A percentile compares a stretch with the other conserved stretches of the same genome.
Evolutionary conservation across 1,140 invertebrate species (phyloP).

Genomic region (Limonius californicus): DNA sequence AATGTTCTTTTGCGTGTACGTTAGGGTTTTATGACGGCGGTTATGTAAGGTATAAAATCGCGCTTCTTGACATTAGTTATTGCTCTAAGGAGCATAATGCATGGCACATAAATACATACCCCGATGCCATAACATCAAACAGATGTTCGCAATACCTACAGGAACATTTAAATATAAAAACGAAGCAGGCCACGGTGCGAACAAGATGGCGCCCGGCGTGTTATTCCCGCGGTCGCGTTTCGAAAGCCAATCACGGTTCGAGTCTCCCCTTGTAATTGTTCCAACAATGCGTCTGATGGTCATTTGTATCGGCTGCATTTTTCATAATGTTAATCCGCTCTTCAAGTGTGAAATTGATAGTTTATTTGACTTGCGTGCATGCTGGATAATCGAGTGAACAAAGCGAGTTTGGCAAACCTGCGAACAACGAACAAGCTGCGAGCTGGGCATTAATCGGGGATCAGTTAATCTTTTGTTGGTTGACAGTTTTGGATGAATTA

Average conservation of each 20-base stretch:
- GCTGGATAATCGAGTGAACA: slow-evolving; percentile 8
- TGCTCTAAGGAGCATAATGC: not conserved
- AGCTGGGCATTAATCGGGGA: slow-evolving; percentile 16
- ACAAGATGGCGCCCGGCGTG: slow-evolving; percentile 11
- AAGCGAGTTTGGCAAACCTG: not conserved
- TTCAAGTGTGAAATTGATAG: slow-evolving; percentile 33
- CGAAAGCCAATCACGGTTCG: slow-evolving; percentile 12
- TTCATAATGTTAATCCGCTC: slow-evolving; percentile 26
- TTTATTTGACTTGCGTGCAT: slow-evolving; percentile 24
- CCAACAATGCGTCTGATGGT: slow-evolving; percentile 7
- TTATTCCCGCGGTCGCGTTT: not conserved
- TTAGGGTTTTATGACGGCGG: not conserved
- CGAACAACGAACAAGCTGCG: not conserved
- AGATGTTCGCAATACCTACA: not conserved
- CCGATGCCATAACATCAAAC: not conserved
- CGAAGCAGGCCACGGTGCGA: not conserved
- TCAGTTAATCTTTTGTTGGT: slow-evolving; percentile 26
- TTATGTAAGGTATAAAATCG: slow-evolving; percentile 6
- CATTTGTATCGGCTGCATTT: slow-evolving; percentile 21
- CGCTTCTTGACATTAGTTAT: not conserved
- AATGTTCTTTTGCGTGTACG: not conserved
- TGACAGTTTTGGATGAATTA: slow-evolving; percentile 30
- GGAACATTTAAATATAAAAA: slow-evolving; percentile 10
- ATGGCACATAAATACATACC: not conserved
- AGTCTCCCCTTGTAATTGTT: slow-evolving; percentile 9